phyloP scores from a whole-genome alignment of 2,888 invertebrate species.

The Phortica okadai region DNA sequence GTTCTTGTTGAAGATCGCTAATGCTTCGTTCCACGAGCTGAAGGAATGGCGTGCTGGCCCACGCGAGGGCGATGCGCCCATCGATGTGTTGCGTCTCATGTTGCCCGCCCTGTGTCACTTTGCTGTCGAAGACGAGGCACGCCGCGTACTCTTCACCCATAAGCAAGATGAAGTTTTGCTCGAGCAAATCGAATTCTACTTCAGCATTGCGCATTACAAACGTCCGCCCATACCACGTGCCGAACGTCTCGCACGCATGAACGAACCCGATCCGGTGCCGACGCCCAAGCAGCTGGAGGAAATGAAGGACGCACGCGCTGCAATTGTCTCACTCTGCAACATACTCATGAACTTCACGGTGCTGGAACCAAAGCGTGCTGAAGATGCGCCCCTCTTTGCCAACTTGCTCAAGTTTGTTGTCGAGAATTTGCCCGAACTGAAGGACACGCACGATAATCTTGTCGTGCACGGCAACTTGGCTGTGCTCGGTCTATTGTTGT shows the following conservation, averaged over 20 bases:
- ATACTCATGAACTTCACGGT: constrained; percentile 95
- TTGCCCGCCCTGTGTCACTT: constrained; percentile 93
- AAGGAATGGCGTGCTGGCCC: constrained; percentile 84
- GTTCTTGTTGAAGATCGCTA: constrained; percentile 86
- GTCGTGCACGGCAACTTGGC: constrained; percentile 91
- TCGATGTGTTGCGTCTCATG: constrained; percentile 87
- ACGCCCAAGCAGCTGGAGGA: constrained; percentile 86
- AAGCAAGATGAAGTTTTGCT: constrained; percentile 89
- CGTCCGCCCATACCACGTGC: constrained; percentile 88
- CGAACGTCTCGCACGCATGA: constrained; percentile 85
- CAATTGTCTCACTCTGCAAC: constrained; percentile 92
- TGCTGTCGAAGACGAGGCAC: constrained; percentile 91
- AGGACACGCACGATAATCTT: constrained; percentile 88
- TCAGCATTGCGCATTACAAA: constrained; percentile 91
- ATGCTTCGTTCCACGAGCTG: constrained; percentile 88
- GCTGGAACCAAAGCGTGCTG: constrained; percentile 89
- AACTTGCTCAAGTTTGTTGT: constrained; percentile 90
- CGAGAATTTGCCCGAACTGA: constrained; percentile 89
- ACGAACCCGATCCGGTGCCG: constrained; percentile 86
- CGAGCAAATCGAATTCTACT: constrained; percentile 88
- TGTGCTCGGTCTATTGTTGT: constrained; percentile 86
- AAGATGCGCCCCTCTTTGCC: constrained; percentile 86
- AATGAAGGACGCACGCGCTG: constrained; percentile 89
- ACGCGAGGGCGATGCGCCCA: constrained; percentile 78
- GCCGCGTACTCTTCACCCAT: constrained; percentile 85